Evolutionary conservation across 2,797 vertebrate genomes (phyloP), one percentile per base, ranked within the genome.

Genomic region (Hapalemur alaotrensis): DNA sequence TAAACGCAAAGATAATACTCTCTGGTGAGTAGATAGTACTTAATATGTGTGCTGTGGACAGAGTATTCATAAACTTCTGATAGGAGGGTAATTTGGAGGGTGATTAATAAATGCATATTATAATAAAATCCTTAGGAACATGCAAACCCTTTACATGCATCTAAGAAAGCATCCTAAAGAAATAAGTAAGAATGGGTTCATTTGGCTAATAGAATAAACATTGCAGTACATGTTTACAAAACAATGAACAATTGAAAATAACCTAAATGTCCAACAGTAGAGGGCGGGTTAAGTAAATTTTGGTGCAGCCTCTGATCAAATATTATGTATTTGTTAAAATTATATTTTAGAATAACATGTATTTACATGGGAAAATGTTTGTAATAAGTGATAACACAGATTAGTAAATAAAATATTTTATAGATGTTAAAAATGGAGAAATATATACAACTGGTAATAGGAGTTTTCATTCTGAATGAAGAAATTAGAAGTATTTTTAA

Each of bases 1-100:
- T 81, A 93, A 98, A 96, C 41, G 75, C n/a, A 80, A 94, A 80
- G 89, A 93, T 92, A 87, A 95, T 85, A 50, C 50, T 89, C 57
- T 80, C 65, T 63, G 48, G 75, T 54, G 7, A 79, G 50, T 30
- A 89, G 65, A 94, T 93, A 93, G 93, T 82, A 38, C 41, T 70
- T 91, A 93, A 84, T 87, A 86, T 86, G 89, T 54, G n/a, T 63
- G 41, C 43, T 22, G 22, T 41, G 13, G 61, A 92, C 73, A 90
- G 63, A 28, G 22, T 85, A 63, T 82, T 92, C 52, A 92, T 90
- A 90, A 95, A 65, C 79, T 92, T 13, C 84, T 86, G 41, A 20
- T 72, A 73, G 18, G 54, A 88, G 35, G 54, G 59, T 61, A 86
- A 78, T 75, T 70, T 90, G 57, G 61, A 95, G 38, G 70, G 50